Conservation (phyloP, 2,888 invertebrate genomes). For the Philereme transversata region DNA sequence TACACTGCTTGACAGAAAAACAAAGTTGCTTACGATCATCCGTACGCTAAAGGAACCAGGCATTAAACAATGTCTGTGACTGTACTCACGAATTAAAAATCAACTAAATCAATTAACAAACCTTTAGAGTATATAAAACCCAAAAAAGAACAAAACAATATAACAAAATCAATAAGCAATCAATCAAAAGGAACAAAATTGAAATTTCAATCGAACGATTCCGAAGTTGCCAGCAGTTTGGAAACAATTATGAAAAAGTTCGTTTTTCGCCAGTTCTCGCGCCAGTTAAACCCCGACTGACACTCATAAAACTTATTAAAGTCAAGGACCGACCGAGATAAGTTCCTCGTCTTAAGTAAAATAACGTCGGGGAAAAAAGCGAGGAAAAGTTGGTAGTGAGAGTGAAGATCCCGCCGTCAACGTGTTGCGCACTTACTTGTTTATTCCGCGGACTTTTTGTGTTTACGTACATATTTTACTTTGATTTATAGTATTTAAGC, state of each 20-base stretch:
- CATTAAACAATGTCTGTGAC: too few species aligned
- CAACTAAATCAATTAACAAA: too few species aligned
- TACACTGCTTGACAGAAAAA: too few species aligned
- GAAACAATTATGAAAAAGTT: slow-evolving; percentile 84
- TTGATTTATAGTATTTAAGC: slow-evolving; percentile 6
- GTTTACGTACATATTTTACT: slow-evolving; percentile 37
- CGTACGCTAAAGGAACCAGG: too few species aligned
- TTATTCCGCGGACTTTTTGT: slow-evolving; percentile 56
- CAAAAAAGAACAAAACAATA: slow-evolving; percentile 29
- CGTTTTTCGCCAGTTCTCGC: slow-evolving; percentile 77
- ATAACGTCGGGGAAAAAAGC: slow-evolving; percentile 80
- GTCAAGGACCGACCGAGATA: slow-evolving; percentile 83
- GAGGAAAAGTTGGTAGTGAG: slow-evolving; percentile 71
- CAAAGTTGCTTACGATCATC: too few species aligned
- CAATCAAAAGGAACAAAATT: slow-evolving; percentile 60
- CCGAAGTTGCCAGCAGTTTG: slow-evolving; percentile 66
- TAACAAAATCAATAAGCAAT: slow-evolving; percentile 58
- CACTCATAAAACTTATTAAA: slow-evolving; percentile 84
- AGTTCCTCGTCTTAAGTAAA: slow-evolving; percentile 83
- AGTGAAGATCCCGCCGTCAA: slow-evolving; percentile 71
- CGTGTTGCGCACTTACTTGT: slow-evolving; percentile 70
- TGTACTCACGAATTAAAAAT: too few species aligned
- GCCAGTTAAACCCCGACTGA: slow-evolving; percentile 81
- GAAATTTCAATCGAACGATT: slow-evolving; percentile 74
- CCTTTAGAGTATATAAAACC: background rate